phyloP scores from a whole-genome alignment of 2,113 vertebrate genomes.

The Eclectus roratus region DNA sequence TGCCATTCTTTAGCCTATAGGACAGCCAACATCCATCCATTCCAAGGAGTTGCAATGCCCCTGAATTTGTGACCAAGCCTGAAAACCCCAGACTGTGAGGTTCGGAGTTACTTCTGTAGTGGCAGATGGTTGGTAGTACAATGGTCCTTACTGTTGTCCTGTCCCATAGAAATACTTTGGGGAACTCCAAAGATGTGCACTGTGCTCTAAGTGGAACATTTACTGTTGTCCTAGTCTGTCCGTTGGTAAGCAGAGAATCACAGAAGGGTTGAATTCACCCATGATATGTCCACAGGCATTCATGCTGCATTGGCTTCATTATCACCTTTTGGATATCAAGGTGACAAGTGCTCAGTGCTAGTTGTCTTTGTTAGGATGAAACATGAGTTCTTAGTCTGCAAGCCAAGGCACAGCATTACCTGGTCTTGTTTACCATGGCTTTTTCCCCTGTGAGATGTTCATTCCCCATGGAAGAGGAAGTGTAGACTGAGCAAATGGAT shows the following conservation, averaged over 20 bases:
- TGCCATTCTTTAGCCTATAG: not conserved
- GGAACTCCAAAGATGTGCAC: not conserved
- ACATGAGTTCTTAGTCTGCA: no score
- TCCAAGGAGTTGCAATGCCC: not conserved
- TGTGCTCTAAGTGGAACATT: rapidly evolving
- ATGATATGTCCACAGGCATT: not conserved
- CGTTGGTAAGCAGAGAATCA: not conserved
- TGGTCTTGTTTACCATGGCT: rapidly evolving
- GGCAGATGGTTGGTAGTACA: not conserved
- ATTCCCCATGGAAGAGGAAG: not conserved
- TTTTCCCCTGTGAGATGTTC: not conserved
- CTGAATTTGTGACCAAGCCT: not conserved
- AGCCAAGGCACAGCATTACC: not conserved
- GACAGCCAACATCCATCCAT: not conserved
- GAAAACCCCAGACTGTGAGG: not conserved
- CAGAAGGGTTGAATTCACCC: not conserved
- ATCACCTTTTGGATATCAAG: not conserved
- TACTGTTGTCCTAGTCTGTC: not conserved
- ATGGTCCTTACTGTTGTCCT: not conserved
- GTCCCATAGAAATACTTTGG: rapidly evolving
- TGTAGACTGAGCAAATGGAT: not conserved
- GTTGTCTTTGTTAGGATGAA: not conserved
- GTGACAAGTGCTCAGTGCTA: not conserved
- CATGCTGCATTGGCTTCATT: not conserved
- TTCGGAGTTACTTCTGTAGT: not conserved